Conservation (phyloP, 2,888 invertebrate species). For the Caenorhabditis sp. region DNA sequence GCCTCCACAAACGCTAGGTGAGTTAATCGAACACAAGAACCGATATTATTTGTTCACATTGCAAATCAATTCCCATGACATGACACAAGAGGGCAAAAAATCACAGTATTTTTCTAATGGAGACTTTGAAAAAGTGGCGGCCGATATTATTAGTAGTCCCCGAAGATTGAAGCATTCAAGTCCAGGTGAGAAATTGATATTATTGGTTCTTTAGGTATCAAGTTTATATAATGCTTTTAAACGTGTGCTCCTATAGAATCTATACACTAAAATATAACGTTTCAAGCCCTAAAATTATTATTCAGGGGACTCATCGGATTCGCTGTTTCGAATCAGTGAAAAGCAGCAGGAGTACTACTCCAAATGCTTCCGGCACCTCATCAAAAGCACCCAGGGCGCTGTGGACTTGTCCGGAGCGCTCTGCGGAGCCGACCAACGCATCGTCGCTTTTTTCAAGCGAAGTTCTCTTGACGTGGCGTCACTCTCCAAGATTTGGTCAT, state of each 20-base stretch:
- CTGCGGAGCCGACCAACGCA: conserved; percentile 71
- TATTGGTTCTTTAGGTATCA: too few species aligned
- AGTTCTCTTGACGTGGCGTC: conserved; percentile 68
- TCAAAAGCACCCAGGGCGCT: conserved; percentile 67
- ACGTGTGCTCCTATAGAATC: too few species aligned
- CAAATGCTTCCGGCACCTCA: conserved; percentile 74
- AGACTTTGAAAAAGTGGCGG: conserved; percentile 67
- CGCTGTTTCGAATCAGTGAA: conserved; percentile 71
- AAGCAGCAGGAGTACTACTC: conserved; percentile 77
- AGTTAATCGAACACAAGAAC: too few species aligned
- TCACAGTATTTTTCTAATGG: conserved; percentile 68
- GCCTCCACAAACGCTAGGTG: too few species aligned
- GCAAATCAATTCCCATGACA: conserved; percentile 38
- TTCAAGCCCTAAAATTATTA: background rate
- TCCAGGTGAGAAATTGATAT: conserved; percentile 34
- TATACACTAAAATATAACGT: too few species aligned
- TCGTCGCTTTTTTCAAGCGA: conserved; percentile 76
- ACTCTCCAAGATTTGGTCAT: conserved; percentile 75
- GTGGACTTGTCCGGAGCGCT: conserved; percentile 68
- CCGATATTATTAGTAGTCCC: conserved; percentile 67
- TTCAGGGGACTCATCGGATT: conserved; percentile 38
- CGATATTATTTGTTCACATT: conserved; percentile 2
- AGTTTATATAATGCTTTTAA: too few species aligned
- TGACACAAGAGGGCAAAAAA: conserved; percentile 58
- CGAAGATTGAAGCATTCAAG: conserved; percentile 36